A percentile compares a stretch with the other conserved stretches of the same genome.
These are phyloP conservation scores for Himalopsyche tibetana DNA, from an alignment of 2,888 invertebrate genomes.

Conservation along the genomic window DNA sequence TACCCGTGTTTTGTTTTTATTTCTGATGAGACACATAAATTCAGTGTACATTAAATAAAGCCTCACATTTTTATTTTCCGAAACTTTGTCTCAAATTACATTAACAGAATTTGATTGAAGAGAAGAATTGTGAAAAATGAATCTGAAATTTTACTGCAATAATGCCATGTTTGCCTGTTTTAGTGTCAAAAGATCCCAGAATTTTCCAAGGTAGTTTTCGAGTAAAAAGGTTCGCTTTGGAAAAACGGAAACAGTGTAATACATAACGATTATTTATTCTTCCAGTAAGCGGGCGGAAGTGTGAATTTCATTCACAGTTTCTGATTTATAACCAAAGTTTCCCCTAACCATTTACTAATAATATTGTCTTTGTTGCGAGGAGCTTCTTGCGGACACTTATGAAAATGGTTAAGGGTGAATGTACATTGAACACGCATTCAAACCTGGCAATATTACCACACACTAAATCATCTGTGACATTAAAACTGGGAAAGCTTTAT, in stretches of 20 bases:
- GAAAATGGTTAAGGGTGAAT: conserved; percentile 48
- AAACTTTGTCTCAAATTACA: no score
- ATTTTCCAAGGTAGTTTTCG: background rate
- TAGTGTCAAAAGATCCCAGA: background rate
- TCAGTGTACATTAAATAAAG: no score
- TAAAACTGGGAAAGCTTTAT: conserved; percentile 43
- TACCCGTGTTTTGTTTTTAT: no score
- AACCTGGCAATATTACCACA: conserved; percentile 57
- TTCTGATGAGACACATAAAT: no score
- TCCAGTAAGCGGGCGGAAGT: conserved; percentile 59
- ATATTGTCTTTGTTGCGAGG: conserved; percentile 62
- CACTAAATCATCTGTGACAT: conserved; percentile 54
- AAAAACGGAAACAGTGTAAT: conserved; percentile 59
- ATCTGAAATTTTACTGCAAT: no score
- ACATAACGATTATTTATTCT: conserved; percentile 63
- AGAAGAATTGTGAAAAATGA: no score
- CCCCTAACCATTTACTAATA: conserved; percentile 62
- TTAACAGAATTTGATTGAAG: no score
- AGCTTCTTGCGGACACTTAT: conserved; percentile 45
- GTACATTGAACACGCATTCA: conserved; percentile 46
- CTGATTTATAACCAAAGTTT: conserved; percentile 65
- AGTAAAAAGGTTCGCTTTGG: background rate
- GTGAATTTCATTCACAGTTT: conserved; percentile 64
- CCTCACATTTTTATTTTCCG: no score
- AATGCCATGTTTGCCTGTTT: no score